Evolutionary conservation across 2,113 vertebrate genomes (phyloP).

Genomic region (Triplophysa rosa): DNA sequence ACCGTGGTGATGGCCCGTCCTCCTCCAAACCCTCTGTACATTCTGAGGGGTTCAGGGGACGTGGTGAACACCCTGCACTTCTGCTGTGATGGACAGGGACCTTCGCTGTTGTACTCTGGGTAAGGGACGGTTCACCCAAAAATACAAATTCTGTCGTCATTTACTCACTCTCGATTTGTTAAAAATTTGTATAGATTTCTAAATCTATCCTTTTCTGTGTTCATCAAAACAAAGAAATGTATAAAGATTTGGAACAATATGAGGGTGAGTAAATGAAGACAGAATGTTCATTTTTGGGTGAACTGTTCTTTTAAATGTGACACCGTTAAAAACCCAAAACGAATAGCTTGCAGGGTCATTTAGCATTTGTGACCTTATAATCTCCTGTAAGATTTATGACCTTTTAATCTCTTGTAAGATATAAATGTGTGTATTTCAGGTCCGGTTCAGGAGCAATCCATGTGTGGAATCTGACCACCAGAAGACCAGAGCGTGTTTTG

Average conservation of each 20-base stretch:
- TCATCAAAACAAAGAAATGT: too few species aligned
- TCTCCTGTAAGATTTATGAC: too few species aligned
- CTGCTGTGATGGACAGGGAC: constrained; percentile 60
- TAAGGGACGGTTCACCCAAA: constrained; percentile 56
- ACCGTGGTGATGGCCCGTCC: constrained; percentile 69
- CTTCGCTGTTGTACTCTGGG: constrained; percentile 87
- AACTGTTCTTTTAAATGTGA: too few species aligned
- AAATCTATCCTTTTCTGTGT: too few species aligned
- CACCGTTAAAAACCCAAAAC: too few species aligned
- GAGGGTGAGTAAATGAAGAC: too few species aligned
- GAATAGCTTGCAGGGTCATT: too few species aligned
- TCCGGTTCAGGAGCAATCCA: constrained; percentile 83
- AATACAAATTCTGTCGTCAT: not conserved
- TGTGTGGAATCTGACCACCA: constrained; percentile 87
- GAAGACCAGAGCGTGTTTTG: constrained; percentile 71
- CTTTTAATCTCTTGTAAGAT: not conserved
- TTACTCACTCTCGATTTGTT: too few species aligned
- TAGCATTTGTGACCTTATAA: too few species aligned
- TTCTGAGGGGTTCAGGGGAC: constrained; percentile 82
- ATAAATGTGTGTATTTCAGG: constrained; percentile 66
- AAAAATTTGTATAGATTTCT: too few species aligned
- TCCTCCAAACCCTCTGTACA: constrained; percentile 83
- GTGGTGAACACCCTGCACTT: constrained; percentile 86
- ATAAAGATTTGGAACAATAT: too few species aligned
- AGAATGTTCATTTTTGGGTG: too few species aligned